Percentiles rank a stretch among this genome's conserved stretches.
Evolutionary conservation across 2,888 invertebrate genomes (phyloP).

Genomic region (Trisateles emortualis): DNA sequence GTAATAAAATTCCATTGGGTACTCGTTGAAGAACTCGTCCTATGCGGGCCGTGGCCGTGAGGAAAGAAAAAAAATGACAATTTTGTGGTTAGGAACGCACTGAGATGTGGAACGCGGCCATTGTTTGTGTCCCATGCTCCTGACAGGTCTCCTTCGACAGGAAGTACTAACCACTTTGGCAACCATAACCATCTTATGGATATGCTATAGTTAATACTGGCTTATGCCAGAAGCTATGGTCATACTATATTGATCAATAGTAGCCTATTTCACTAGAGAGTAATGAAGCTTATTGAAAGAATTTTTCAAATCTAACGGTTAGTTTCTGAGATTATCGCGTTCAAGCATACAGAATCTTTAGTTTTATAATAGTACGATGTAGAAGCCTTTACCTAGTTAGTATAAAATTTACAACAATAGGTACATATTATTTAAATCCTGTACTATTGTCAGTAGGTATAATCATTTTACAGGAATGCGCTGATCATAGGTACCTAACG

Average conservation of each 20-base stretch:
- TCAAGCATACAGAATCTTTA: too few relatives aligned
- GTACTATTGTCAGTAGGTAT: slow-evolving; percentile 1
- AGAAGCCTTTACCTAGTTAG: too few relatives aligned
- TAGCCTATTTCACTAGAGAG: too few relatives aligned
- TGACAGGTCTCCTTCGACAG: slow-evolving; percentile 1
- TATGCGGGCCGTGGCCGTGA: slow-evolving; percentile 70
- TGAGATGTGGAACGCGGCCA: slow-evolving; percentile 53
- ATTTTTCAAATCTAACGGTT: too few relatives aligned
- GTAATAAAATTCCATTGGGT: slow-evolving; percentile 68
- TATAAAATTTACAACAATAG: too few relatives aligned
- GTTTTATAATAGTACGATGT: too few relatives aligned
- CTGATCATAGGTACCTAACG: slow-evolving; percentile 58
- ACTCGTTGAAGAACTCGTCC: slow-evolving; percentile 58
- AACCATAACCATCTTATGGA: too few relatives aligned
- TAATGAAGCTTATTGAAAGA: too few relatives aligned
- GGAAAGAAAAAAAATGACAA: slow-evolving; percentile 64
- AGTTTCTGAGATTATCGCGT: too few relatives aligned
- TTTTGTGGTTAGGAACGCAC: slow-evolving; percentile 70
- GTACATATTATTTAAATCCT: background rate
- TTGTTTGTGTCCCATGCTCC: slow-evolving; percentile 45
- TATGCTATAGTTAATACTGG: too few relatives aligned
- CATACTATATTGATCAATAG: too few relatives aligned
- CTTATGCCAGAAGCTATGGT: too few relatives aligned
- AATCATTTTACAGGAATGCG: slow-evolving; percentile 70
- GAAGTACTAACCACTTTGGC: slow-evolving; percentile 9